A percentile compares a stretch with the other conserved stretches of the same genome.
Evolutionary conservation across 2,888 invertebrate genomes (phyloP).

Genomic region (Epinotia bilunana): DNA sequence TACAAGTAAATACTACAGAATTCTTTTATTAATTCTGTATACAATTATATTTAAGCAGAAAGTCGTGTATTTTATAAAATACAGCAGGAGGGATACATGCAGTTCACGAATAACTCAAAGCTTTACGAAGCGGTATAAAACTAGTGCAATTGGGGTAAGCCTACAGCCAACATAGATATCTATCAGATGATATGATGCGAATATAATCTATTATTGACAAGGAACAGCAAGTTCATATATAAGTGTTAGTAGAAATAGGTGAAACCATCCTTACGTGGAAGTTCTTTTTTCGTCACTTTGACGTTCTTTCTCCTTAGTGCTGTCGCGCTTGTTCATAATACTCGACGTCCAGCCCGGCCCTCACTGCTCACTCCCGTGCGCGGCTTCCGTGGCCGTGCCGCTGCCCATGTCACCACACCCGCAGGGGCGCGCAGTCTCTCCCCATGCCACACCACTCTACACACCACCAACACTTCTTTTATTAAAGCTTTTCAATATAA

Average conservation of each 20-base stretch:
- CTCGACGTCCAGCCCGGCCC: constrained; percentile 77
- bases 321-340: constrained; percentile 83
- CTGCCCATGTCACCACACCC: constrained; percentile 82
- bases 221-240: background rate
- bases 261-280: constrained; percentile 72
- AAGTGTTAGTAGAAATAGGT: background rate
- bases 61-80: background rate
- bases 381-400: constrained; percentile 69
- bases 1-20: no score
- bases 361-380: constrained; percentile 81
- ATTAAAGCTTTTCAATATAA: constrained; percentile 56
- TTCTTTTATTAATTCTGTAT: no score
- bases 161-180: no score
- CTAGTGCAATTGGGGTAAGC: background rate
- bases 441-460: constrained; percentile 71
- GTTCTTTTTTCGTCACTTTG: constrained; percentile 83
- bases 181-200: background rate
- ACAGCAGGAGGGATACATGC: background rate
- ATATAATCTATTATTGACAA: background rate
- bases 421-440: constrained; percentile 64
- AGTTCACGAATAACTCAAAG: background rate
- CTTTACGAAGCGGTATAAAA: background rate
- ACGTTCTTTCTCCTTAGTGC: constrained; percentile 82
- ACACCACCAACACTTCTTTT: constrained; percentile 61
- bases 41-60: background rate